phyloP scores from a whole-genome alignment of 2,888 invertebrate genomes.

The Brachyptera putata region DNA sequence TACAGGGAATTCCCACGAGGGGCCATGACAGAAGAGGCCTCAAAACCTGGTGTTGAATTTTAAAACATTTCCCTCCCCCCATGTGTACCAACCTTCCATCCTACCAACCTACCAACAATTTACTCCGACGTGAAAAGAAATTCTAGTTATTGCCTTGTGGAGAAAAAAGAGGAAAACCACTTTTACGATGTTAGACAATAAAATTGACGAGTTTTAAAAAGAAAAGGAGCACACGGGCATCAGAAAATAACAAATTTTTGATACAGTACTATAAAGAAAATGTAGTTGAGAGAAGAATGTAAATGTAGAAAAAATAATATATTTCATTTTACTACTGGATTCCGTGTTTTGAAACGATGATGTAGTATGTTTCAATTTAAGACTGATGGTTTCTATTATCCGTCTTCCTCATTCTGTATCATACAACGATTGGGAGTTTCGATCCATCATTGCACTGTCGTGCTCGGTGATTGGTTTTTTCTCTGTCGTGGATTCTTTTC shows the following conservation, averaged over 20 bases:
- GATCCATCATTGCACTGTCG: too few relatives aligned
- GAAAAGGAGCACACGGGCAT: not conserved
- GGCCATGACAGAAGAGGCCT: constrained; percentile 8
- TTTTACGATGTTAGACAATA: constrained; percentile 7
- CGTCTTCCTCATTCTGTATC: too few relatives aligned
- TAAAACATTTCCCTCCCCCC: constrained; percentile 9
- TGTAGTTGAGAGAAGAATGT: not conserved
- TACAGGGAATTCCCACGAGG: constrained; percentile 13
- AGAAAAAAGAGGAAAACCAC: not conserved
- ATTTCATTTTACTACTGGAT: not conserved
- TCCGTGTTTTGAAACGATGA: not conserved
- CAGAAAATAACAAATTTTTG: constrained; percentile 8
- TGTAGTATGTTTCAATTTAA: too few relatives aligned
- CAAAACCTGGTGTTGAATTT: constrained; percentile 20
- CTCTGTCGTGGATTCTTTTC: too few relatives aligned
- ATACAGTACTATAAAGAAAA: not conserved
- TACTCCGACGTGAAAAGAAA: not conserved
- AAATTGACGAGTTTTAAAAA: constrained; percentile 10
- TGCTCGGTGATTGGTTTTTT: too few relatives aligned
- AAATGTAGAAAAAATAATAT: not conserved
- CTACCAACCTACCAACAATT: constrained; percentile 2
- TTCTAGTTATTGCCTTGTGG: not conserved
- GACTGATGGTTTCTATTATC: too few relatives aligned
- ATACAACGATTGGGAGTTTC: too few relatives aligned
- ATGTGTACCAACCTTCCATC: constrained; percentile 6